Percentiles rank a stretch among this genome's conserved stretches.
Conservation (phyloP, 2,888 invertebrate genomes). For the Lasioglossum lativentre region DNA sequence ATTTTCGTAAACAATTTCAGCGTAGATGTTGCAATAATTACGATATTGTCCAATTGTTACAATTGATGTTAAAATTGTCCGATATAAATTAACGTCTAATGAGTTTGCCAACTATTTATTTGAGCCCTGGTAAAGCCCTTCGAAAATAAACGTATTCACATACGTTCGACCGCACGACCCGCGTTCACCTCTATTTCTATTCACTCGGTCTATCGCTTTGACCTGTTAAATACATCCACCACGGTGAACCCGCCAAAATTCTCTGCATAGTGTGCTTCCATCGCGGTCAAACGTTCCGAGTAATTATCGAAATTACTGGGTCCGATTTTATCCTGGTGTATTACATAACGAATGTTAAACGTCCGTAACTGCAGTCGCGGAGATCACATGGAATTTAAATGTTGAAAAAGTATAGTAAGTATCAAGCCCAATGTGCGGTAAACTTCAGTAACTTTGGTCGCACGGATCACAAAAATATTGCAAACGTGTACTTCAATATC, state of each 20-base stretch:
- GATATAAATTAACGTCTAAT: background rate
- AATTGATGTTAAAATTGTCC: too few species aligned
- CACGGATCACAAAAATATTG: background rate
- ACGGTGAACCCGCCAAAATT: conserved; percentile 7
- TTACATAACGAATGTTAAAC: background rate
- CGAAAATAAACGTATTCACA: conserved; percentile 3
- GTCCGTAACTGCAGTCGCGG: background rate
- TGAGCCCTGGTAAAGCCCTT: too few species aligned
- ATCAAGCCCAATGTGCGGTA: background rate
- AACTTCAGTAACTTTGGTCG: background rate
- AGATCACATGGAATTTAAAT: background rate
- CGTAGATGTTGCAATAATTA: background rate
- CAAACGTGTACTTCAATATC: background rate
- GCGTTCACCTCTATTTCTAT: conserved; percentile 15
- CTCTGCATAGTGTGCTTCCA: background rate
- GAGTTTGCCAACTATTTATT: background rate
- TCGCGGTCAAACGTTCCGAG: conserved; percentile 7
- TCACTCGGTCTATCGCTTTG: conserved; percentile 8
- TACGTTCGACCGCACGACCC: background rate
- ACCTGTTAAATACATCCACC: conserved; percentile 30
- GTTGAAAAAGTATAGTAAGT: background rate
- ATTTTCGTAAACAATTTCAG: background rate
- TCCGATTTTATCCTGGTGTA: background rate
- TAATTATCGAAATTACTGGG: conserved; percentile 32
- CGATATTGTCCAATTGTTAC: too few species aligned